These are phyloP conservation scores for Herpetotheres cachinnans DNA, from an alignment of 2,113 vertebrate genomes.

Conservation along the genomic window DNA sequence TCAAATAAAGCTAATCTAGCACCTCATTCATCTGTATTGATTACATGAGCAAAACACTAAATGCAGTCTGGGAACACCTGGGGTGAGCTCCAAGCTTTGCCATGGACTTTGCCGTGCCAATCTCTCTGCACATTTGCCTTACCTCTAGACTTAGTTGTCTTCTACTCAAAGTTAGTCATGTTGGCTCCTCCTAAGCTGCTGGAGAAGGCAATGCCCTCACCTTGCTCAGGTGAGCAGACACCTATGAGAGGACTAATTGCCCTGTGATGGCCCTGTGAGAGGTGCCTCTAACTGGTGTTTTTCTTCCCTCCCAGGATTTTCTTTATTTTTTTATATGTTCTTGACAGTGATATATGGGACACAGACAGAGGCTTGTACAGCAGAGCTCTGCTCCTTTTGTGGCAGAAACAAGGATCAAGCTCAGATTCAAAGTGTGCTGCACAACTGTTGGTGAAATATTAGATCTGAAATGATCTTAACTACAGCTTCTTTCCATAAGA, in stretches of 20 bases:
- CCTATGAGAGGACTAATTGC: neutral
- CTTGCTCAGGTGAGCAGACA: neutral
- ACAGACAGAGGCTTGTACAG: fast-evolving
- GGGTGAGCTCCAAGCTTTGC: neutral
- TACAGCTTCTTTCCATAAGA: neutral
- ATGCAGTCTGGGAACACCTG: neutral
- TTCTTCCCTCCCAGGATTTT: neutral
- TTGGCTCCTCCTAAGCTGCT: neutral
- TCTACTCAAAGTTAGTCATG: neutral
- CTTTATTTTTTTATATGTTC: neutral
- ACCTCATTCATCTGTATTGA: neutral
- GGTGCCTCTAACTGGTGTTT: neutral
- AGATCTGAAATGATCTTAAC: neutral
- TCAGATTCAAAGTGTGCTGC: neutral
- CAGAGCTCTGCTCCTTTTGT: neutral
- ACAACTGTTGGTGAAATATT: neutral
- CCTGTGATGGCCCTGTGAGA: neutral
- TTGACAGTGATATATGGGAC: neutral
- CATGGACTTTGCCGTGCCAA: neutral
- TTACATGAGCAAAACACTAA: neutral
- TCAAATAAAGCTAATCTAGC: neutral
- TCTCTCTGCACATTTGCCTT: neutral
- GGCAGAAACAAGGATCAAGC: neutral
- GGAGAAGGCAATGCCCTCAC: neutral
- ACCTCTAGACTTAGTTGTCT: neutral